Conservation (phyloP, 2,797 vertebrate genomes). For the Parauchenoglanis ngamensis region DNA sequence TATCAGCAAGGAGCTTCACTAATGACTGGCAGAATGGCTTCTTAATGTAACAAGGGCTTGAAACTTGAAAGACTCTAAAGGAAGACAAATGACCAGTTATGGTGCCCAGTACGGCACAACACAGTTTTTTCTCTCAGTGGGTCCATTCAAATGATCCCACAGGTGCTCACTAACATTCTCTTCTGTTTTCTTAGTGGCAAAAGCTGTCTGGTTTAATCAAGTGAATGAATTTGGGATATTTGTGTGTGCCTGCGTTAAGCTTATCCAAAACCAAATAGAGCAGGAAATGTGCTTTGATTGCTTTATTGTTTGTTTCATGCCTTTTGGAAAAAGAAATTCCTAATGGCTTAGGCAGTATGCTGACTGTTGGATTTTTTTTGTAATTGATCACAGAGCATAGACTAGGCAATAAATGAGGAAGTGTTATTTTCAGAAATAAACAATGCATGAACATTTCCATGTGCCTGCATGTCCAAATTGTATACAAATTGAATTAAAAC, state of each 20-base stretch:
- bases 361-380: slow-evolving; percentile 37
- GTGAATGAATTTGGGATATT: slow-evolving; percentile 21
- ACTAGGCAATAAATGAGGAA: slow-evolving; percentile 53
- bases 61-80: slow-evolving; percentile 56
- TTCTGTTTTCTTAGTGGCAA: slow-evolving; percentile 5
- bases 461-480: slow-evolving; percentile 56
- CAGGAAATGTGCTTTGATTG: slow-evolving; percentile 16
- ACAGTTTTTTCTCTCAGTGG: not conserved
- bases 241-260: not conserved
- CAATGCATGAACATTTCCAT: slow-evolving; percentile 50
- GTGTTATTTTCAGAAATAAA: slow-evolving; percentile 58
- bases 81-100: slow-evolving; percentile 23
- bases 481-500: slow-evolving; percentile 53
- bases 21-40: slow-evolving; percentile 63
- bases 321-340: slow-evolving; percentile 30
- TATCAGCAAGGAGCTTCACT: slow-evolving; percentile 67
- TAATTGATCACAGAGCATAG: slow-evolving; percentile 52
- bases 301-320: slow-evolving; percentile 20
- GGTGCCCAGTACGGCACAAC: not conserved
- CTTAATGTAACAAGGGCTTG: slow-evolving; percentile 52
- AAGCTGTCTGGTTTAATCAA: slow-evolving; percentile 2
- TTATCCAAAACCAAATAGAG: slow-evolving; percentile 21
- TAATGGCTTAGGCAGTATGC: slow-evolving; percentile 33
- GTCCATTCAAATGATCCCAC: not conserved
- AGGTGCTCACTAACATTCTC: not conserved